Percentiles rank a stretch among this genome's conserved stretches.
phyloP scores from a whole-genome alignment of 2,797 vertebrate genomes.

The Manis pentadactyla region DNA sequence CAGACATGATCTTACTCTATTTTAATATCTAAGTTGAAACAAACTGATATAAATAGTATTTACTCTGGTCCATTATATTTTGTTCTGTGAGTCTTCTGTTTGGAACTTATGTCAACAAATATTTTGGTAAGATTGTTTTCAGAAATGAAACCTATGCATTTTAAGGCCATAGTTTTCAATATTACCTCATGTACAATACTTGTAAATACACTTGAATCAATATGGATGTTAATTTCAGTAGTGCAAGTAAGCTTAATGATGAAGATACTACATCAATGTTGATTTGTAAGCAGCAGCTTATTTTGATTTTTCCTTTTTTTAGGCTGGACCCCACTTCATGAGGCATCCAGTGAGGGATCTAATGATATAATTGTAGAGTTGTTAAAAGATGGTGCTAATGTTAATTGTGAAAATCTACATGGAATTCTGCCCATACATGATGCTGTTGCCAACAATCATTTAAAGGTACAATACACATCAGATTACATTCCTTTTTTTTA shows the following conservation, averaged over 20 bases:
- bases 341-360: slow-evolving; percentile 86
- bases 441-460: slow-evolving; percentile 86
- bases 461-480: slow-evolving; percentile 88
- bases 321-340: slow-evolving; percentile 94
- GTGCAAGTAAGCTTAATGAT: slow-evolving; percentile 13
- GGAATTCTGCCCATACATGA: slow-evolving; percentile 91
- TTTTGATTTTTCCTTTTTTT: slow-evolving; percentile 49
- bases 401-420: slow-evolving; percentile 86
- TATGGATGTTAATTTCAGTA: not conserved
- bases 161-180: slow-evolving; percentile 46
- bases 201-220: slow-evolving; percentile 23
- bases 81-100: slow-evolving; percentile 2
- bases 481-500: not conserved
- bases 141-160: slow-evolving; percentile 26
- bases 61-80: not conserved
- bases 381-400: slow-evolving; percentile 90
- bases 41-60: not conserved
- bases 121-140: slow-evolving; percentile 28
- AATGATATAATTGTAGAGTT: slow-evolving; percentile 88
- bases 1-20: not conserved
- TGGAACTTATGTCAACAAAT: not conserved
- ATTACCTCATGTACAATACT: slow-evolving; percentile 22
- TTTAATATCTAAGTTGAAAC: slow-evolving; percentile 29
- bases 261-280: not conserved
- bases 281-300: not conserved